Evolutionary conservation across 2,113 vertebrate species (phyloP).

Genomic region (Ochotona princeps): DNA sequence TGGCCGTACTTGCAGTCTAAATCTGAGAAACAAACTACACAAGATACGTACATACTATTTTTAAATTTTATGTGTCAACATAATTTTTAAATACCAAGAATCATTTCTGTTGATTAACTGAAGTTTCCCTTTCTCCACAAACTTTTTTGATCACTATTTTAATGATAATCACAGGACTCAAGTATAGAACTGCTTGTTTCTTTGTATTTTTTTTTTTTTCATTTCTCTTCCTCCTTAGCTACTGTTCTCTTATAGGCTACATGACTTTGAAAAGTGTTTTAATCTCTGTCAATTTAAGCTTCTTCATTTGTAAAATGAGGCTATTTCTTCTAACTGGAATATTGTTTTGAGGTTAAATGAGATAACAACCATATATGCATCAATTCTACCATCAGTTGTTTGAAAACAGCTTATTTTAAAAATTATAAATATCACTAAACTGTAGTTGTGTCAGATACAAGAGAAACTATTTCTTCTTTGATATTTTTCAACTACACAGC

Average conservation of each 20-base stretch:
- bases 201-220: not conserved
- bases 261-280: not conserved
- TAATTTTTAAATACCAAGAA: constrained; percentile 7
- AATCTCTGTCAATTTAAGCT: not conserved
- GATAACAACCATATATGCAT: not conserved
- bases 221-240: not conserved
- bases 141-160: not conserved
- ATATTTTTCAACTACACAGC: not conserved
- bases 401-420: not conserved
- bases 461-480: not conserved
- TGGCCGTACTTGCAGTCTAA: not conserved
- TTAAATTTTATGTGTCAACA: constrained; percentile 14
- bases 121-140: constrained; percentile 18
- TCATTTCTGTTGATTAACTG: not conserved
- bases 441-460: not conserved
- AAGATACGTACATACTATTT: not conserved
- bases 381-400: not conserved
- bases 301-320: not conserved
- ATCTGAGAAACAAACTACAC: not conserved
- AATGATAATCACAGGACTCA: not conserved
- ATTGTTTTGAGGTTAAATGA: constrained; percentile 17
- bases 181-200: not conserved
- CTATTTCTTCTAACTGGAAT: not conserved
- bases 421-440: constrained; percentile 31
- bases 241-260: not conserved